Evolutionary conservation across 2,888 invertebrate species (phyloP).

Genomic region (Hydroisotoma schaefferi): DNA sequence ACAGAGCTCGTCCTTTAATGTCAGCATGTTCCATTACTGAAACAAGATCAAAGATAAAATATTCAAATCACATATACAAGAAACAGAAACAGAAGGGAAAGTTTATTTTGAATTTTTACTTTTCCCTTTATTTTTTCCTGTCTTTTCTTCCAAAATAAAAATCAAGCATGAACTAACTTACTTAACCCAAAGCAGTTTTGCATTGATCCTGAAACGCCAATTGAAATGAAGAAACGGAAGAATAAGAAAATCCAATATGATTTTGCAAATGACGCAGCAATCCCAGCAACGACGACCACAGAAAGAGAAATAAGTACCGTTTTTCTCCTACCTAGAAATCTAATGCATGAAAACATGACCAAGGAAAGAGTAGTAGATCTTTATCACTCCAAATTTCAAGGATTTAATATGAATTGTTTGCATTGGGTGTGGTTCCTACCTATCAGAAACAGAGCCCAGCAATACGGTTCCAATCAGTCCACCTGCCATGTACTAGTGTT

Average conservation of each 20-base stretch:
- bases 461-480: slow-evolving; percentile 42
- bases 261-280: slow-evolving; percentile 39
- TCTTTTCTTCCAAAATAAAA: too few relatives aligned
- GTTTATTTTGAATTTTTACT: too few relatives aligned
- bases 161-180: too few relatives aligned
- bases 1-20: slow-evolving; percentile 31
- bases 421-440: too few relatives aligned
- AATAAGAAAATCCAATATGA: slow-evolving; percentile 41
- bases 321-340: slow-evolving; percentile 41
- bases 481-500: slow-evolving; percentile 35
- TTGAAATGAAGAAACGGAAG: slow-evolving; percentile 41
- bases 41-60: not conserved
- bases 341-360: too few relatives aligned
- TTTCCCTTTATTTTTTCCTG: too few relatives aligned
- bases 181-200: slow-evolving; percentile 45
- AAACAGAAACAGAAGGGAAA: not conserved
- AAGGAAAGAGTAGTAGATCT: too few relatives aligned
- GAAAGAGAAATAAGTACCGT: slow-evolving; percentile 33
- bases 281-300: slow-evolving; percentile 33
- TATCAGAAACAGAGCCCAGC: slow-evolving; percentile 42
- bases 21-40: slow-evolving; percentile 44
- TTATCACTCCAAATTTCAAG: not conserved
- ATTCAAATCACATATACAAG: not conserved
- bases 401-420: too few relatives aligned
- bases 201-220: slow-evolving; percentile 43